phyloP scores from a whole-genome alignment of 1,140 invertebrate species.

The Zaprionus davidi region DNA sequence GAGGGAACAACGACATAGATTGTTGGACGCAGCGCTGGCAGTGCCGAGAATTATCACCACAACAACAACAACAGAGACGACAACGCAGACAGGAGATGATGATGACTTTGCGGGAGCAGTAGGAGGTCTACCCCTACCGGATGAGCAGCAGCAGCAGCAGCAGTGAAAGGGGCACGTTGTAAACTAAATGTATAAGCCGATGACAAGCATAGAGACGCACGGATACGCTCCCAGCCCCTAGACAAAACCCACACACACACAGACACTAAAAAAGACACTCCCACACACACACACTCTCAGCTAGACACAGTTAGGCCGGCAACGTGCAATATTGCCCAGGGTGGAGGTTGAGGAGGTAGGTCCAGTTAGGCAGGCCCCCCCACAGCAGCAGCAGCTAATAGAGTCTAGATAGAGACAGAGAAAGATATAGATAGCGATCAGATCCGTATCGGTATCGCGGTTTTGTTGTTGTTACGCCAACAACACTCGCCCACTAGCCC shows the following conservation, averaged over 20 bases:
- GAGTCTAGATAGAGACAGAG: slow-evolving; percentile 21
- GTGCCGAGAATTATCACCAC: slow-evolving; percentile 61
- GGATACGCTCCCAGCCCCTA: neutral
- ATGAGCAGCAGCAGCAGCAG: neutral
- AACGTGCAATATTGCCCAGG: slow-evolving; percentile 31
- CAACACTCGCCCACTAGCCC: slow-evolving; percentile 34
- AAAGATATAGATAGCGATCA: neutral
- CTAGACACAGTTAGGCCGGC: slow-evolving; percentile 5
- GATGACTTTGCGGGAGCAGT: slow-evolving; percentile 1
- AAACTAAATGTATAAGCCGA: slow-evolving; percentile 42
- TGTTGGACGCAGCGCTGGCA: slow-evolving; percentile 77
- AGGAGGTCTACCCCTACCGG: neutral
- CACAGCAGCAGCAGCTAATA: slow-evolving; percentile 11
- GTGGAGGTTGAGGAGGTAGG: neutral
- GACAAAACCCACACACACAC: slow-evolving; percentile 30
- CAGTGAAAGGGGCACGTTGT: slow-evolving; percentile 43
- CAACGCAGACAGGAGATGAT: slow-evolving; percentile 1
- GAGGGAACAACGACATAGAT: slow-evolving; percentile 72
- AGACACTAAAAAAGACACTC: slow-evolving; percentile 29
- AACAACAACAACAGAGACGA: slow-evolving; percentile 17
- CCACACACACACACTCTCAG: slow-evolving; percentile 6
- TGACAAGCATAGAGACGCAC: neutral
- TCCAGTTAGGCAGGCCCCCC: neutral
- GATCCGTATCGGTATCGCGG: neutral
- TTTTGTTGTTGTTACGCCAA: slow-evolving; percentile 6